Percentiles rank a stretch among this genome's conserved stretches.
Conservation (phyloP, 1,140 invertebrate species). For the Drosophila grimshawi region DNA sequence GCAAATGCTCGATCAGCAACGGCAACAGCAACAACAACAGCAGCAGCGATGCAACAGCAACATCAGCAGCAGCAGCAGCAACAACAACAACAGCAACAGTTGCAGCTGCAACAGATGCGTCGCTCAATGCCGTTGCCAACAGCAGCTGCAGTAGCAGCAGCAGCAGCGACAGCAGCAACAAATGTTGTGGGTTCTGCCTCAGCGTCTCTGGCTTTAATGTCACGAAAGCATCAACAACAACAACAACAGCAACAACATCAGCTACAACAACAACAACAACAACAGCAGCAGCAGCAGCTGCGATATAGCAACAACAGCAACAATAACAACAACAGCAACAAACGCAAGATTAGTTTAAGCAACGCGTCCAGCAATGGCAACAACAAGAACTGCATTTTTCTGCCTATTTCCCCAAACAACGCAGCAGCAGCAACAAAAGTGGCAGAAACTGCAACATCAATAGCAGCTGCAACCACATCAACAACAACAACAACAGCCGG, state of each 20-base stretch:
- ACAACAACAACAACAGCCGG: constrained; percentile 86
- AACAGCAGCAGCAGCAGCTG: constrained; percentile 36
- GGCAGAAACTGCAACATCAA: constrained; percentile 45
- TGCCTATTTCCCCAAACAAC: constrained; percentile 89
- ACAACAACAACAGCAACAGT: constrained; percentile 30
- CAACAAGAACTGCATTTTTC: constrained; percentile 91
- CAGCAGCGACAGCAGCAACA: constrained; percentile 43
- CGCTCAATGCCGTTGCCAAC: constrained; percentile 45
- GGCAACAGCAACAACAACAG: constrained; percentile 31
- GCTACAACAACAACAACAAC: constrained; percentile 47
- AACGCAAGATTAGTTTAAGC: constrained; percentile 86
- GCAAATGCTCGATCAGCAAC: constrained; percentile 37
- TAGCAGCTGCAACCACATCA: constrained; percentile 87
- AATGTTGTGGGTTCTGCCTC: constrained; percentile 83
- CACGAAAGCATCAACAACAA: constrained; percentile 83
- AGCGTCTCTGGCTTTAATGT: constrained; percentile 84
- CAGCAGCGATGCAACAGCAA: constrained; percentile 32
- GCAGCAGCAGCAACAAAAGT: constrained; percentile 87
- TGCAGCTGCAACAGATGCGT: constrained; percentile 41
- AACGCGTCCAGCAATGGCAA: constrained; percentile 85
- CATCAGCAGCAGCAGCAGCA: constrained; percentile 27
- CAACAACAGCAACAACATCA: constrained; percentile 37
- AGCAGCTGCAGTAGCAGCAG: constrained; percentile 36
- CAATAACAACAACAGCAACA: constrained; percentile 62
- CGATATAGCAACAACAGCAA: constrained; percentile 18